Evolutionary conservation across 2,797 vertebrate species (phyloP).

Genomic region (Sardinella longiceps): DNA sequence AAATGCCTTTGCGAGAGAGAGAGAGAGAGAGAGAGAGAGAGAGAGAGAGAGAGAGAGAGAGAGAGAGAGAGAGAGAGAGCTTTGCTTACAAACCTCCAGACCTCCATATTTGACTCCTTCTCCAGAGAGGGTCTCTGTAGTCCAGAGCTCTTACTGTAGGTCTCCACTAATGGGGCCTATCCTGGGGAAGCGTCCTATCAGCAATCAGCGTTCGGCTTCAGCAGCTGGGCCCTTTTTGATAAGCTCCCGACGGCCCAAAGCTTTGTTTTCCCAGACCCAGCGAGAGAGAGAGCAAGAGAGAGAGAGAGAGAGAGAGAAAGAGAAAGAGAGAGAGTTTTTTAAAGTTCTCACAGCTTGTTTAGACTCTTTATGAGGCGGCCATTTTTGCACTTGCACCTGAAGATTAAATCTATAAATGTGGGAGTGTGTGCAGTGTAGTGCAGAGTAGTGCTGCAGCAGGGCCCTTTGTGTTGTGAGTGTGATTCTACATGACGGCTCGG

Average conservation of each 20-base stretch:
- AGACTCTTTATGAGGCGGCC: conserved; percentile 57
- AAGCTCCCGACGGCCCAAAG: background rate
- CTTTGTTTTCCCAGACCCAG: conserved; percentile 24
- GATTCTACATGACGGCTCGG: conserved; percentile 67
- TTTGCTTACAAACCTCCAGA: conserved; percentile 54
- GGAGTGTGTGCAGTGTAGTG: conserved; percentile 67
- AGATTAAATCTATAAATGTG: conserved; percentile 74
- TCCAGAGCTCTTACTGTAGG: background rate
- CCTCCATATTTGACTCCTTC: background rate
- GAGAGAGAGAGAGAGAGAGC: conserved; percentile 58
- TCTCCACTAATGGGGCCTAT: background rate
- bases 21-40: conserved; percentile 58
- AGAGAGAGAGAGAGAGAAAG: too few species aligned
- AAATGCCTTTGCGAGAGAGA: conserved; percentile 45
- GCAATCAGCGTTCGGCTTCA: background rate
- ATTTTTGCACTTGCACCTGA: conserved; percentile 62
- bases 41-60: conserved; percentile 59
- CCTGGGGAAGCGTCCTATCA: background rate
- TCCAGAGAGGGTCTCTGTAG: background rate
- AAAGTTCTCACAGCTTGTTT: conserved; percentile 63
- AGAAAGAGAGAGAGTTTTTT: too few species aligned
- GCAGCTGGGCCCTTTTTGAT: background rate
- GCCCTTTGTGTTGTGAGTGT: conserved; percentile 67
- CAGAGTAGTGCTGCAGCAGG: too few species aligned
- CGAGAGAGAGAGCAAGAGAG: too few species aligned